Base-by-base conservation (phyloP, 2,797 vertebrate genomes). In the Eupleurogrammus muticus region DNA sequence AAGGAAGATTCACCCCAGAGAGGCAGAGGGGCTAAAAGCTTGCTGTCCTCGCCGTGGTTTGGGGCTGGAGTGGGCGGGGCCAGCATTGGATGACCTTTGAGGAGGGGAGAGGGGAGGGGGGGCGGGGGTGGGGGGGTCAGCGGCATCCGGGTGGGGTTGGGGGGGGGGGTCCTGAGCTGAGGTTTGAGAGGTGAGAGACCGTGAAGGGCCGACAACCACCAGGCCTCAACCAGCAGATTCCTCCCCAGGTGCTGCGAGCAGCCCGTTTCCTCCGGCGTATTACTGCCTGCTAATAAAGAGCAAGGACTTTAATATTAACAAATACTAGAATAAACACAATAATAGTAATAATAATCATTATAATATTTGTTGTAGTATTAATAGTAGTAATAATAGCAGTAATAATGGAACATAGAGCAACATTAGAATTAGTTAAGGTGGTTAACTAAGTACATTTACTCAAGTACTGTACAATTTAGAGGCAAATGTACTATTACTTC, bases 171-270 rank as follows among this genome's bases (percentile, higher is more conserved):
- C 79, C 67, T 52, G 57, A 50, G 63, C 70, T 75, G 75, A 74
- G 80, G 85, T 80, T 86, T 80, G 53, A 61, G 89, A 93, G 92
- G 93, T 92, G 92, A 93, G 94, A 95, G 93, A 94, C 92, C 87
- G 92, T 92, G 92, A 93, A 93, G 89, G 83, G 80, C 83, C 87
- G 77, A 89, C 77, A 76, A 89, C 77, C 79, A 80, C 81, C 74
- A 54, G 82, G 75, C 81, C 85, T 76, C 77, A 85, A 92, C 88
- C 92, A 84, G 90, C 73, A 73, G 88, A 92, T 90, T 90, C 90
- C 79, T 81, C 85, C 89, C 91, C 89, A 92, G 90, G 90, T 89
- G 83, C 71, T 47, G 61, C 48, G 71, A 68, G 83, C 28, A 28
- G 28, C 28, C 3, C 44, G 9, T 40, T 58, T 62, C 67, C 59